phyloP scores from a whole-genome alignment of 2,113 vertebrate genomes.

The Calyptomena viridis region DNA sequence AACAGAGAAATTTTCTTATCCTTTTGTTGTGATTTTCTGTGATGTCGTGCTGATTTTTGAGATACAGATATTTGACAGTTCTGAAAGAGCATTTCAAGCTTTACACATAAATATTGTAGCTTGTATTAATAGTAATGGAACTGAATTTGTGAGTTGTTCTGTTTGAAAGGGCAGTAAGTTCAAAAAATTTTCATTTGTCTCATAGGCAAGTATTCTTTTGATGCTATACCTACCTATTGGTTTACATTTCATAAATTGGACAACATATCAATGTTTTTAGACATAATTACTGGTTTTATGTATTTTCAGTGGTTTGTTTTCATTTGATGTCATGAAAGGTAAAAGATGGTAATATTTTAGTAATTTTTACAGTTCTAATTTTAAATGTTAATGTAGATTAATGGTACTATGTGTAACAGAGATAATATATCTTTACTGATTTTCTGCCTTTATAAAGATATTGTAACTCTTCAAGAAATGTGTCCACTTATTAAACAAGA shows the following conservation, averaged over 20 bases:
- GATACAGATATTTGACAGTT: not conserved
- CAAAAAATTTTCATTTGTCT: not conserved
- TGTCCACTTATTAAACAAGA: not conserved
- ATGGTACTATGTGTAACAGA: not conserved
- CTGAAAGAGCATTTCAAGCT: not conserved
- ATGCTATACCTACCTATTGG: not conserved
- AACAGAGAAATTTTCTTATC: not conserved
- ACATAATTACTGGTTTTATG: not conserved
- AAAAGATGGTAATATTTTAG: slow-evolving; percentile 27
- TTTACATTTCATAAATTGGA: not conserved
- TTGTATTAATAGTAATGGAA: not conserved
- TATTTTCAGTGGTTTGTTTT: not conserved
- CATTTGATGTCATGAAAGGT: slow-evolving; percentile 44
- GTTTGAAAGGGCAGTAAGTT: not conserved
- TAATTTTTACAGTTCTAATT: not conserved
- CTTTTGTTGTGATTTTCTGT: not conserved
- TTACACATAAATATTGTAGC: not conserved
- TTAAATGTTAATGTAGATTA: not conserved
- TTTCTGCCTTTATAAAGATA: not conserved
- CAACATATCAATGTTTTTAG: not conserved
- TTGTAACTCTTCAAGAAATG: not conserved
- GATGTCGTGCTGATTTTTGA: not conserved
- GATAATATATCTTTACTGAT: not conserved
- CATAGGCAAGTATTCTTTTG: not conserved
- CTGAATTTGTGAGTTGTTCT: not conserved